These are phyloP conservation scores for Nymphalis io DNA, from an alignment of 1,140 invertebrate genomes.

Conservation along the genomic window DNA sequence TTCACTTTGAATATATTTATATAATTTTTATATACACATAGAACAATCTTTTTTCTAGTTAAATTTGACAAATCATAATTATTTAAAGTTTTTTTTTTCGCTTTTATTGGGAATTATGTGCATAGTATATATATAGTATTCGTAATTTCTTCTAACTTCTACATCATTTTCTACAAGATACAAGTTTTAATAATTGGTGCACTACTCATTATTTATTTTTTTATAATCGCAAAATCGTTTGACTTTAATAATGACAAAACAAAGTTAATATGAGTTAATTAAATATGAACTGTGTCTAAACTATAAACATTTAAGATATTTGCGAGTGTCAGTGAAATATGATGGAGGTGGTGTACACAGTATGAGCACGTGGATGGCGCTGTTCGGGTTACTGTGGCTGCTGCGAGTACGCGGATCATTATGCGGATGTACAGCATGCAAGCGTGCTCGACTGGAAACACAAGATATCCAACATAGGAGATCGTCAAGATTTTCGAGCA, in stretches of 20 bases:
- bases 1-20: no score
- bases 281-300: neutral
- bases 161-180: neutral
- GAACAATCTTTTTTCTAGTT: no score
- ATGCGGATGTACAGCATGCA: slow-evolving; percentile 86
- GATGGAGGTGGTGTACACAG: slow-evolving; percentile 61
- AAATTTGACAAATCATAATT: no score
- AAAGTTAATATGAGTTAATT: neutral
- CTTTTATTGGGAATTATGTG: no score
- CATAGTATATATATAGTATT: no score
- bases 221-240: neutral
- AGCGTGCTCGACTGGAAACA: slow-evolving; percentile 80
- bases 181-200: neutral
- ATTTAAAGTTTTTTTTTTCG: no score
- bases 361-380: slow-evolving; percentile 85
- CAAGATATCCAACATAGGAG: slow-evolving; percentile 41
- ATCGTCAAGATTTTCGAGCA: slow-evolving; percentile 10
- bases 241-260: neutral
- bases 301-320: neutral
- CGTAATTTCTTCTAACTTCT: neutral
- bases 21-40: no score
- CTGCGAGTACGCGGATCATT: slow-evolving; percentile 88
- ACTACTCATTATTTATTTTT: neutral
- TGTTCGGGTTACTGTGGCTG: slow-evolving; percentile 92
- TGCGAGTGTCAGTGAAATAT: slow-evolving; percentile 45